Conservation (phyloP, 2,113 vertebrate genomes). For the Megalops atlanticus region DNA sequence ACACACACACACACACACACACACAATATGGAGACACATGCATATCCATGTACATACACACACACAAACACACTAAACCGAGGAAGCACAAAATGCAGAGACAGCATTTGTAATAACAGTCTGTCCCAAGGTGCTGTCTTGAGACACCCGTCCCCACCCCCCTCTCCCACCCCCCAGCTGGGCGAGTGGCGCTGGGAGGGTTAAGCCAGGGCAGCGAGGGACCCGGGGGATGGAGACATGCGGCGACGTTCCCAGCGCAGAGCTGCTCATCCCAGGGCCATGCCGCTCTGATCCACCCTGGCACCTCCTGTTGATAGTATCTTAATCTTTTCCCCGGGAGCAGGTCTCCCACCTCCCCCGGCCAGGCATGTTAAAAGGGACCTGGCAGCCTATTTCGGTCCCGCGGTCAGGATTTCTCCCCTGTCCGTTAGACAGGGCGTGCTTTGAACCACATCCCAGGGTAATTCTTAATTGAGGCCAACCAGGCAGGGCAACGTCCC, state of each 20-base stretch:
- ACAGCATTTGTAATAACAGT: background rate
- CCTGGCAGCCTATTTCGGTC: constrained; percentile 46
- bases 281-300: constrained; percentile 51
- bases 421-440: constrained; percentile 24
- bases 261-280: constrained; percentile 32
- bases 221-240: constrained; percentile 34
- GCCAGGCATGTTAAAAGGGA: constrained; percentile 36
- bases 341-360: constrained; percentile 37
- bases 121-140: background rate
- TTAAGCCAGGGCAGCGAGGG: constrained; percentile 1
- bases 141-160: background rate
- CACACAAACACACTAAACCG: background rate
- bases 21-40: no score
- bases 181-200: background rate
- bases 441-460: constrained; percentile 44
- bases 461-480: constrained; percentile 50
- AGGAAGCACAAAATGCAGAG: background rate
- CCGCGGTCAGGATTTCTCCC: constrained; percentile 34
- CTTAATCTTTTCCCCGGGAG: constrained; percentile 49
- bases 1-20: no score
- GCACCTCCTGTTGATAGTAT: constrained; percentile 53
- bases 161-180: background rate
- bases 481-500: constrained; percentile 48
- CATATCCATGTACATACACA: no score
- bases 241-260: constrained; percentile 10